Percentiles rank a stretch among this genome's conserved stretches.
Evolutionary conservation across 1,140 invertebrate species (phyloP).

Genomic region (Atta texana): DNA sequence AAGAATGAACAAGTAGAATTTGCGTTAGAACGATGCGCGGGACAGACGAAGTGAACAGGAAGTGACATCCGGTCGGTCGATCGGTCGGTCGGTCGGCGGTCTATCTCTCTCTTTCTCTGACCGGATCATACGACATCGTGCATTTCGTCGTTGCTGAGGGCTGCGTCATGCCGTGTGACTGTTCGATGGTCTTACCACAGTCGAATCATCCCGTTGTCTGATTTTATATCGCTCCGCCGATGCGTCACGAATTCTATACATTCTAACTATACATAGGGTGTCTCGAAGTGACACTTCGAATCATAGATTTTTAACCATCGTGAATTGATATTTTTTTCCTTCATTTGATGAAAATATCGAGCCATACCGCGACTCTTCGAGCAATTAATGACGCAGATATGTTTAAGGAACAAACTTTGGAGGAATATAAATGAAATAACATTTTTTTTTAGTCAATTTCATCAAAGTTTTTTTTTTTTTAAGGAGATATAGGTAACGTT

Average conservation of each 20-base stretch:
- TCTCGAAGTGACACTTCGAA: neutral
- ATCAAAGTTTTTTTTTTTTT: neutral
- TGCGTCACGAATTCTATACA: constrained; percentile 31
- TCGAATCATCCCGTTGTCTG: constrained; percentile 60
- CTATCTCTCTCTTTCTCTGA: constrained; percentile 5
- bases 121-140: constrained; percentile 63
- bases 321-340: neutral
- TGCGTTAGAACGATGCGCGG: constrained; percentile 63
- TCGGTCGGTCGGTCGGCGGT: constrained; percentile 32
- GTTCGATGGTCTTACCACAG: constrained; percentile 48
- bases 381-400: neutral
- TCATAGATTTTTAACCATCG: neutral
- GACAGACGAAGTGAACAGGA: constrained; percentile 81
- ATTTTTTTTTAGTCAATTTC: neutral
- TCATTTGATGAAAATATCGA: neutral
- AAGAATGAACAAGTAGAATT: constrained; percentile 13
- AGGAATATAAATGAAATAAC: neutral
- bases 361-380: neutral
- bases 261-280: neutral
- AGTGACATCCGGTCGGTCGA: constrained; percentile 82
- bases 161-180: constrained; percentile 56
- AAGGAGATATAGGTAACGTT: neutral
- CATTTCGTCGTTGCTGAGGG: constrained; percentile 67
- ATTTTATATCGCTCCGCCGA: constrained; percentile 44
- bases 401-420: neutral